A percentile compares a stretch with the other conserved stretches of the same genome.
Conservation (phyloP, 2,113 vertebrate species). For the Podocnemis expansa region DNA sequence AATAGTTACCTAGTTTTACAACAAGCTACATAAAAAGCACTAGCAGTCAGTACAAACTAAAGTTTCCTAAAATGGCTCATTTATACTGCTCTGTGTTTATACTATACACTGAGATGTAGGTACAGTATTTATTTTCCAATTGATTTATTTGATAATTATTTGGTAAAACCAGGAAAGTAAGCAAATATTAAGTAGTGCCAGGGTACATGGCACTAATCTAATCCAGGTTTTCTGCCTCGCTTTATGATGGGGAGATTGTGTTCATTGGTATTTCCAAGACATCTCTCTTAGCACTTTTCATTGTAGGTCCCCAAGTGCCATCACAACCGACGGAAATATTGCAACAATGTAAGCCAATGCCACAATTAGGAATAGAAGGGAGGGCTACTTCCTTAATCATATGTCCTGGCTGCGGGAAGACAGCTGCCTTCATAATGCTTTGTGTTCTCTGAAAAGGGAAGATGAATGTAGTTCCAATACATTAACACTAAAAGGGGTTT, state of each 20-base stretch:
- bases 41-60: too few species aligned
- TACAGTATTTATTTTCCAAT: too few species aligned
- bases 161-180: background rate
- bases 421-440: background rate
- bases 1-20: too few species aligned
- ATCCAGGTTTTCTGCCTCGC: background rate
- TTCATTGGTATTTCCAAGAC: background rate
- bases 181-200: background rate
- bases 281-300: background rate
- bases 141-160: too few species aligned
- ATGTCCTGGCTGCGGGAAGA: accelerated
- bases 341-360: background rate
- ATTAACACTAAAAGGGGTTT: background rate
- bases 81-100: too few species aligned
- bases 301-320: background rate
- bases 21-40: too few species aligned
- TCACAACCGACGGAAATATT: background rate
- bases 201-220: background rate
- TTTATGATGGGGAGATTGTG: background rate
- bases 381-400: background rate
- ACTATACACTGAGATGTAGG: too few species aligned
- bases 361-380: background rate
- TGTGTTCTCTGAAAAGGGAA: background rate
- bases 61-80: too few species aligned
- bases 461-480: background rate